A percentile compares a stretch with the other conserved stretches of the same genome.
These are phyloP conservation scores for Numida meleagris DNA, from an alignment of 2,113 vertebrate species.

Conservation along the genomic window DNA sequence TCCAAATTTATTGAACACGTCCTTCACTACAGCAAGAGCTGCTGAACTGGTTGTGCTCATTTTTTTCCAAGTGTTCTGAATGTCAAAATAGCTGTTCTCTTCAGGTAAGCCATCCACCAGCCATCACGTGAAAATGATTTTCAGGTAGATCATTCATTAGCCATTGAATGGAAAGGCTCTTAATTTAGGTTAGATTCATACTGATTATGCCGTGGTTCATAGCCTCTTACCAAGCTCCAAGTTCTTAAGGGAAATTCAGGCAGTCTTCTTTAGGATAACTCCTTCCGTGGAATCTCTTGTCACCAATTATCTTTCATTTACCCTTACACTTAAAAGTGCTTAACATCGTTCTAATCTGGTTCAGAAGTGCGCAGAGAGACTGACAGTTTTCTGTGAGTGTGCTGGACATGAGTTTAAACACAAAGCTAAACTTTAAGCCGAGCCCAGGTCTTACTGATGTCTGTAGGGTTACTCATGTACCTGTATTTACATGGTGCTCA, in stretches of 20 bases:
- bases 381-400: neutral
- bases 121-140: neutral
- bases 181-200: neutral
- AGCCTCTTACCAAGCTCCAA: neutral
- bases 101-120: neutral
- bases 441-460: fast-evolving
- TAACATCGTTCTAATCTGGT: neutral
- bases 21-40: neutral
- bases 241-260: neutral
- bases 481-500: neutral
- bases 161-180: neutral
- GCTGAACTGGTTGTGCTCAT: neutral
- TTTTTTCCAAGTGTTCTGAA: neutral
- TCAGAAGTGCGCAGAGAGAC: neutral
- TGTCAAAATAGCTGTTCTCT: neutral
- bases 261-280: neutral
- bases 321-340: neutral
- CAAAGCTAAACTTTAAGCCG: fast-evolving
- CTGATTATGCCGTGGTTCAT: neutral
- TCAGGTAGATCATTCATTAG: neutral
- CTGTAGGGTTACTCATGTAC: neutral
- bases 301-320: neutral
- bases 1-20: neutral
- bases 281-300: too few relatives aligned
- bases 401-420: neutral